phyloP scores from a whole-genome alignment of 2,888 invertebrate species.

The Andrena haemorrhoa region DNA sequence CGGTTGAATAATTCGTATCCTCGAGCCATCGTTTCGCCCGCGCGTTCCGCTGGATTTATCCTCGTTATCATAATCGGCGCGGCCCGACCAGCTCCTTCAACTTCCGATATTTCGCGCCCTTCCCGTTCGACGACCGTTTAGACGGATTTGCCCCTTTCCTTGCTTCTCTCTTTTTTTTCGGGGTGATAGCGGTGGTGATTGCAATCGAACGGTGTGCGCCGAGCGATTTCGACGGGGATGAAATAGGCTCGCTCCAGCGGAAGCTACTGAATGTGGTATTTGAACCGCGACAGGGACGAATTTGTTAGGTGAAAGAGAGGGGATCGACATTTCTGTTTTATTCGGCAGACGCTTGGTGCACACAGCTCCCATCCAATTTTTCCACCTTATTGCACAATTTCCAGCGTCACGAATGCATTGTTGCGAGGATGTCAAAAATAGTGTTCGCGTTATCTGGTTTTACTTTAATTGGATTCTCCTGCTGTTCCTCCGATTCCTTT shows the following conservation, averaged over 20 bases:
- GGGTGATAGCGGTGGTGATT: constrained; percentile 3
- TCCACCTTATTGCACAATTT: neutral
- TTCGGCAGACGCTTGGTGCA: neutral
- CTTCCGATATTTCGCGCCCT: constrained; percentile 13
- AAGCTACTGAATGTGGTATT: constrained; percentile 7
- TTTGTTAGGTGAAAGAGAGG: constrained; percentile 5
- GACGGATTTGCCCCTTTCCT: constrained; percentile 11
- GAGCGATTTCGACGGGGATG: neutral
- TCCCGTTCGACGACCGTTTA: neutral
- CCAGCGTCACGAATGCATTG: neutral
- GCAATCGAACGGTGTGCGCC: constrained; percentile 13
- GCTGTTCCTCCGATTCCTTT: neutral
- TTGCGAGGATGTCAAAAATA: neutral
- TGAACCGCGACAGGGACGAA: constrained; percentile 16
- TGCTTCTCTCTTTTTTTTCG: neutral
- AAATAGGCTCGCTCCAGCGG: neutral
- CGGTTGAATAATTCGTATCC: constrained; percentile 17
- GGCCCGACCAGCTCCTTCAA: neutral
- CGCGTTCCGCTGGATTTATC: constrained; percentile 27
- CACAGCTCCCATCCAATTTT: neutral
- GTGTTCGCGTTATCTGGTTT: neutral
- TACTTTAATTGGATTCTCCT: neutral
- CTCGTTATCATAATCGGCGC: constrained; percentile 43
- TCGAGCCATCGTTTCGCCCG: neutral
- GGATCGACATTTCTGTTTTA: neutral